Percentiles rank a stretch among this genome's conserved stretches.
phyloP scores from a whole-genome alignment of 2,113 vertebrate genomes.

The Trochalopteron elliotii region DNA sequence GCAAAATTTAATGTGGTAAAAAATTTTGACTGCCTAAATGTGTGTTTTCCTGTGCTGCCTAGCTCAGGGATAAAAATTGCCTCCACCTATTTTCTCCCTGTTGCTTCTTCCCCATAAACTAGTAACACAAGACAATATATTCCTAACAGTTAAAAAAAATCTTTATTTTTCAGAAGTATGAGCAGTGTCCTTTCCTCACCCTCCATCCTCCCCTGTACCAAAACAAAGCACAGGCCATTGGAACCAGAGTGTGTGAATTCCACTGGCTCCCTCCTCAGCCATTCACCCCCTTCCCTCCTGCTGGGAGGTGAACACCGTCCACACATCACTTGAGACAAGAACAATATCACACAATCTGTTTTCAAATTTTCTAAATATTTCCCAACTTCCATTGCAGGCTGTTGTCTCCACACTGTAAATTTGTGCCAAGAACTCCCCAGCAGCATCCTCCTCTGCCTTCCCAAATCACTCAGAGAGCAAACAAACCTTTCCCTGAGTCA shows the following conservation, averaged over 20 bases:
- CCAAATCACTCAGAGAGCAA: conserved; percentile 34
- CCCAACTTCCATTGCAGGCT: conserved; percentile 33
- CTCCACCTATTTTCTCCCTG: not conserved
- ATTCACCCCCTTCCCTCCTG: not conserved
- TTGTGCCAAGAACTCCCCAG: conserved; percentile 53
- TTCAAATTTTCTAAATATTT: conserved; percentile 71
- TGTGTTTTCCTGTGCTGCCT: not conserved
- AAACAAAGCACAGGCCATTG: not conserved
- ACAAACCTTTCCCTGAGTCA: conserved; percentile 39
- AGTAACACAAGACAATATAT: not conserved
- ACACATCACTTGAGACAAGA: conserved; percentile 22
- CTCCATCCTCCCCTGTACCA: not conserved
- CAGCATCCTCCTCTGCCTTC: conserved; percentile 54
- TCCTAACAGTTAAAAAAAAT: not conserved
- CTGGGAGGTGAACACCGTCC: not conserved
- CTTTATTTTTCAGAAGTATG: not conserved
- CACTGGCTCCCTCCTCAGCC: not conserved
- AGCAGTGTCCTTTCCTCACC: not conserved
- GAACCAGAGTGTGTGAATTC: accelerated
- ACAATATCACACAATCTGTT: conserved; percentile 43
- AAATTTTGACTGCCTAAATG: not conserved
- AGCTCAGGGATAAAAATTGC: not conserved
- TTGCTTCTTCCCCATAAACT: not conserved
- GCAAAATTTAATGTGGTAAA: not conserved
- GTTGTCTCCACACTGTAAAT: conserved; percentile 18